These are phyloP conservation scores for Mimas tiliae DNA, from an alignment of 2,888 invertebrate genomes.

Conservation along the genomic window DNA sequence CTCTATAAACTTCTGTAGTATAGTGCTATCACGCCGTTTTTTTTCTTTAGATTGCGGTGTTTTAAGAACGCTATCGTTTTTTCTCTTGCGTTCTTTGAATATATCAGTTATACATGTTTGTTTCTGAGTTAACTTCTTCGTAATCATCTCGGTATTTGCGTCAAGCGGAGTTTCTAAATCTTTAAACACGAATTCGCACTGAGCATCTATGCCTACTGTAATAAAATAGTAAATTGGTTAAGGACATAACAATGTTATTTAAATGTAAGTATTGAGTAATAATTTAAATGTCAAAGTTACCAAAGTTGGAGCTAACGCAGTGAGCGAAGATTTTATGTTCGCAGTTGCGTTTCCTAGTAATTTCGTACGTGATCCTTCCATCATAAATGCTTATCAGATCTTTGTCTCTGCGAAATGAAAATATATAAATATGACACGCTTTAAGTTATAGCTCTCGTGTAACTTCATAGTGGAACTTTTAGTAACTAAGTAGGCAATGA, in stretches of 20 bases:
- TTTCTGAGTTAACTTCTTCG: conserved; percentile 39
- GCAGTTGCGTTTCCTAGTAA: conserved; percentile 66
- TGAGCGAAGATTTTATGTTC: conserved; percentile 79
- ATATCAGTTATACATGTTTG: conserved; percentile 56
- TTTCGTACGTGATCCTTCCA: conserved; percentile 67
- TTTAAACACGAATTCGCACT: conserved; percentile 65
- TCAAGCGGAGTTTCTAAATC: conserved; percentile 44
- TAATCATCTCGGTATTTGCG: conserved; percentile 27
- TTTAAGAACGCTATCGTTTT: conserved; percentile 44
- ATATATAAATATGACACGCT: not conserved
- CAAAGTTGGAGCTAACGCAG: conserved; percentile 85
- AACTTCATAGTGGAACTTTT: not conserved
- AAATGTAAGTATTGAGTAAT: not conserved
- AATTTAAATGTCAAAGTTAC: conserved; percentile 56
- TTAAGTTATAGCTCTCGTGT: not conserved
- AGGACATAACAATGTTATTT: conserved; percentile 8
- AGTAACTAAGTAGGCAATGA: not conserved
- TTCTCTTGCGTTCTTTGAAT: conserved; percentile 66
- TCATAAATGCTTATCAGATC: conserved; percentile 74
- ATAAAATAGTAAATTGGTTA: conserved; percentile 35
- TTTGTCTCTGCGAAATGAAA: conserved; percentile 63
- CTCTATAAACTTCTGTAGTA: conserved; percentile 60
- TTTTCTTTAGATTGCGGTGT: conserved; percentile 62
- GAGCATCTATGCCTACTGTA: conserved; percentile 82
- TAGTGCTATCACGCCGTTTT: conserved; percentile 60